These are phyloP conservation scores for Dicranocentrus wangi DNA, from an alignment of 2,888 invertebrate genomes.

Conservation along the genomic window DNA sequence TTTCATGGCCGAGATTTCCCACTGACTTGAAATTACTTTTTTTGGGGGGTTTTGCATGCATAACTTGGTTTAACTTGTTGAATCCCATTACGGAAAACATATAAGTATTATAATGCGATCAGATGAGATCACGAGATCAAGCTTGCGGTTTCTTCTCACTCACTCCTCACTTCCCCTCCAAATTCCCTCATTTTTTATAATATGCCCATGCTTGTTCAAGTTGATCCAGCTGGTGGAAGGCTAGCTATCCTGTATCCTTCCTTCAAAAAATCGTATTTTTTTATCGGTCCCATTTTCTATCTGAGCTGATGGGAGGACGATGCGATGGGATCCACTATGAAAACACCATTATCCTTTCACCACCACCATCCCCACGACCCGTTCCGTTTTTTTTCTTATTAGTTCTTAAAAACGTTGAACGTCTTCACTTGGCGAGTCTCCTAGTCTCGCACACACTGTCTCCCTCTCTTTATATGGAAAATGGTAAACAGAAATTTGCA, in stretches of 20 bases:
- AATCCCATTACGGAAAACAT: too few relatives aligned
- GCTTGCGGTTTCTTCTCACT: conserved; percentile 40
- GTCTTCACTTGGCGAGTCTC: too few relatives aligned
- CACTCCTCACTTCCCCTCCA: not conserved
- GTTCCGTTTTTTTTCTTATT: not conserved
- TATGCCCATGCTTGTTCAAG: conserved; percentile 3
- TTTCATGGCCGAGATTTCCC: too few relatives aligned
- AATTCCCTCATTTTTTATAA: conserved; percentile 1
- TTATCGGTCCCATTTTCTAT: not conserved
- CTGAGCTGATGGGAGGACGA: too few relatives aligned
- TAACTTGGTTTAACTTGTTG: too few relatives aligned
- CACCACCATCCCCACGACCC: not conserved
- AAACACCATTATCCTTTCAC: not conserved
- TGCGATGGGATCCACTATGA: not conserved
- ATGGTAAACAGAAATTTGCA: conserved; percentile 1
- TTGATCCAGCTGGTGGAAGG: conserved; percentile 51
- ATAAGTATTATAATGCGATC: too few relatives aligned
- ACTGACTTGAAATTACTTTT: too few relatives aligned
- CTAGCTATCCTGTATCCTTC: too few relatives aligned
- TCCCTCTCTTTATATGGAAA: not conserved
- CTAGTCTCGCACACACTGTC: too few relatives aligned
- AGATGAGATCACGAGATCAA: conserved; percentile 14
- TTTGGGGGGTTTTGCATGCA: too few relatives aligned
- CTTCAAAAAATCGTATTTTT: conserved; percentile 28
- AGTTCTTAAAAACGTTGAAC: too few relatives aligned